Evolutionary conservation across 2,113 vertebrate genomes (phyloP), one percentile per base, ranked within the genome.

Genomic region (Neogale vison): DNA sequence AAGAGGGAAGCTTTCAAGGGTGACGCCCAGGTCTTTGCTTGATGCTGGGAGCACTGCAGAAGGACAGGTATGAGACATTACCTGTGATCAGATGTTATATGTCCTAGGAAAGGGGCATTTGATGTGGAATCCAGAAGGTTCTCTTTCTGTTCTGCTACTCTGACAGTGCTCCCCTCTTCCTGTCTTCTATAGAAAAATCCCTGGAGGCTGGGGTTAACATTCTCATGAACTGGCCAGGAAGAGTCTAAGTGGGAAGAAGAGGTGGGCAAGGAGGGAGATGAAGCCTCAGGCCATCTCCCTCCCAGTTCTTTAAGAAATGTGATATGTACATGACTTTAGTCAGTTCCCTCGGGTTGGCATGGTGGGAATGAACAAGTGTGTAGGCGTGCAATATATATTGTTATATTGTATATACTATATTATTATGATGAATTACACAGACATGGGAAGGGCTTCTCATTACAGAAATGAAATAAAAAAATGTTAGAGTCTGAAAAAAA

Each of bases 401-500:
- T 91, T 26, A 34, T 26, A 31, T 77, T 77, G 29, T 77, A 47
- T 47, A 31, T 77, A 47, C 72, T 18, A 26, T 45, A 3, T 15
- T 18, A 79, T 94, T 26, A 39, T 63, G 42, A 39, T 71, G 76
- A 45, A 79, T 17, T 79, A 34, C 36, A 59, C 77, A 87, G 81
- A 31, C 52, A 74, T 34, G 45, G 42, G 20, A 63, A 81, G 63
- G 39, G 12, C 52, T 8, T 23, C 85, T 93, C 55, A 26, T 61
- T 76, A 84, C 63, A 69, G 82, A 80, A 76, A 79, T 15, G 50
- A n/a, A 71, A 96, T 88, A 85, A 57, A 65, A 92, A 92, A 69
- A 34, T 52, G 45, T 50, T 76, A 50, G 50, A 52, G 50, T 52
- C 50, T 15, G 50, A 31, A 71, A 96, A 88, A 57, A 57, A 65